phyloP scores from a whole-genome alignment of 1,140 invertebrate genomes.

The Acyrthosiphon pisum region DNA sequence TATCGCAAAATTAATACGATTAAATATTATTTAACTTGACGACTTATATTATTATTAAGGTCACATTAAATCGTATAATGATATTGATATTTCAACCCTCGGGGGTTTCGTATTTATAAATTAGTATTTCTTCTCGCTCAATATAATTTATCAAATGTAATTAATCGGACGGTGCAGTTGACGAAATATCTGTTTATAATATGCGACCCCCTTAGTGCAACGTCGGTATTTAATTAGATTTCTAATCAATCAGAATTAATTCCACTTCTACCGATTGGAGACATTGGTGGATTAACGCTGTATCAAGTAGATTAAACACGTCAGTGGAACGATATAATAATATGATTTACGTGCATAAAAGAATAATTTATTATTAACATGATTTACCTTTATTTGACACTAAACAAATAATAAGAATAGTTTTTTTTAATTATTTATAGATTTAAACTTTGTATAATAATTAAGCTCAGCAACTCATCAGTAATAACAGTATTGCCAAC shows the following conservation, averaged over 20 bases:
- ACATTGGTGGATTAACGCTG: slow-evolving; percentile 28
- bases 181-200: not conserved
- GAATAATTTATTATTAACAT: not conserved
- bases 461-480: not conserved
- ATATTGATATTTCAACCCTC: not conserved
- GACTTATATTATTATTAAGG: not conserved
- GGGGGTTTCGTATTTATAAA: not conserved
- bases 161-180: not conserved
- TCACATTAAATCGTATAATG: not conserved
- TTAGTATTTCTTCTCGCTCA: not conserved
- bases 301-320: not conserved
- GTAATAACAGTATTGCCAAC: not conserved
- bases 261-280: slow-evolving; percentile 1
- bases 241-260: slow-evolving; percentile 35
- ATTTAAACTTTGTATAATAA: not conserved
- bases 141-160: not conserved
- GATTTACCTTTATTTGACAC: not conserved
- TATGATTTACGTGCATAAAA: not conserved
- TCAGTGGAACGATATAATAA: not conserved
- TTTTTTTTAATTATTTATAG: not conserved
- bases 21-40: not conserved
- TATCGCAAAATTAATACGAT: not conserved
- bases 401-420: not conserved
- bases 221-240: slow-evolving; percentile 26
- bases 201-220: not conserved